These are phyloP conservation scores for Pluvialis apricaria DNA, from an alignment of 2,113 vertebrate species.

Conservation along the genomic window DNA sequence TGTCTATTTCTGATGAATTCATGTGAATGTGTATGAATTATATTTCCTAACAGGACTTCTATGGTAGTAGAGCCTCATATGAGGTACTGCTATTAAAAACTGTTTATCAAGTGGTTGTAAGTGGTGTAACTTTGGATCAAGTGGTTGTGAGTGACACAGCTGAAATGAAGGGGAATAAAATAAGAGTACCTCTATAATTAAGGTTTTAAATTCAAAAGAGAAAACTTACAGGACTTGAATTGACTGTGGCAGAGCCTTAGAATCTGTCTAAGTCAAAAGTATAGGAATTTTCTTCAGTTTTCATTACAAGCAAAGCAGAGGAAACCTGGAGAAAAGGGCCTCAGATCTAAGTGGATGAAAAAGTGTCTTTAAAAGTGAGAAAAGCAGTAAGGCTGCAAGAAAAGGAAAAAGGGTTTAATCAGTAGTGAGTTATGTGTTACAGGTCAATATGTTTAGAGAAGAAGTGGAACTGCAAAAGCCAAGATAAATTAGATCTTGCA, in stretches of 20 bases:
- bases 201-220: neutral
- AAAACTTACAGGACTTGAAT: neutral
- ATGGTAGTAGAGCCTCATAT: neutral
- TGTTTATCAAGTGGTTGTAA: neutral
- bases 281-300: neutral
- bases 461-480: constrained; percentile 18
- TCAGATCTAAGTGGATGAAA: neutral
- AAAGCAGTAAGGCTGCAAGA: neutral
- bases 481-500: constrained; percentile 42
- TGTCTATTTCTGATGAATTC: neutral
- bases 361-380: neutral
- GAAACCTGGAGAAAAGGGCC: neutral
- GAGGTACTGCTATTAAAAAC: neutral
- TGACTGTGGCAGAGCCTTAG: neutral
- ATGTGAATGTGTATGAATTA: neutral
- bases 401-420: neutral
- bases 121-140: neutral
- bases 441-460: constrained; percentile 28
- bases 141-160: neutral
- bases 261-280: neutral
- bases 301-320: neutral
- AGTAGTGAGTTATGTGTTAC: neutral
- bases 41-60: neutral
- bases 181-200: neutral
- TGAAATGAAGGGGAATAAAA: neutral